Evolutionary conservation across 1,140 invertebrate species (phyloP), one percentile per base, ranked within the genome.

Genomic region (Drosophila sturtevanti): DNA sequence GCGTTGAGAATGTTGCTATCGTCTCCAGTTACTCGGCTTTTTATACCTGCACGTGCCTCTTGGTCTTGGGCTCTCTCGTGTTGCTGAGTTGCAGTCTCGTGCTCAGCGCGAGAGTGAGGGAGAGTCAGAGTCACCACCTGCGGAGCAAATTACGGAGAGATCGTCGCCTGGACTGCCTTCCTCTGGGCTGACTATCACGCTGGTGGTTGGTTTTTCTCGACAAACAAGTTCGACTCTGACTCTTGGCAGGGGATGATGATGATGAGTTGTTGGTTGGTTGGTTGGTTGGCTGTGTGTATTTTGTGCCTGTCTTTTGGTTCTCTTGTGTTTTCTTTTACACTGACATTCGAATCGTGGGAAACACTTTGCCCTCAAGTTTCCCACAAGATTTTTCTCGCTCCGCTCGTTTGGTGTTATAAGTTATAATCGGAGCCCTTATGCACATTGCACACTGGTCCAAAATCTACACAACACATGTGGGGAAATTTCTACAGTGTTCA

Each of bases 311-410:
- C 41, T 48, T 18, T 48, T 18, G 41, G 71, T 70, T 79, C 73
- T 87, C 81, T 75, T 79, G 73, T 81, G 81, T 89, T 90, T 90
- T 81, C 74, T 80, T 90, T 86, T 81, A 78, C 78, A 73, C 77
- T 81, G 78, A 90, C 81, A 89, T 90, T 90, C 86, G 81, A 87
- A 91, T 90, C 90, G 90, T 91, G 90, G 90, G 90, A 91, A 91
- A 91, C 90, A 91, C 90, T 91, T 91, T 91, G 79, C 87, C 74
- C 89, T 85, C 86, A 79, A 90, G 90, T 91, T 91, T 91, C 90
- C 90, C 90, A 91, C 90, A 90, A 81, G 80, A 91, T 90, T 91
- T 91, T 90, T 90, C 85, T 90, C 87, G 84, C 89, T 91, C 41
- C 77, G 85, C 86, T 78, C 72, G 84, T 89, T 89, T 78, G 78